Conservation (phyloP, 2,888 invertebrate genomes). For the Orchesella flavescens region DNA sequence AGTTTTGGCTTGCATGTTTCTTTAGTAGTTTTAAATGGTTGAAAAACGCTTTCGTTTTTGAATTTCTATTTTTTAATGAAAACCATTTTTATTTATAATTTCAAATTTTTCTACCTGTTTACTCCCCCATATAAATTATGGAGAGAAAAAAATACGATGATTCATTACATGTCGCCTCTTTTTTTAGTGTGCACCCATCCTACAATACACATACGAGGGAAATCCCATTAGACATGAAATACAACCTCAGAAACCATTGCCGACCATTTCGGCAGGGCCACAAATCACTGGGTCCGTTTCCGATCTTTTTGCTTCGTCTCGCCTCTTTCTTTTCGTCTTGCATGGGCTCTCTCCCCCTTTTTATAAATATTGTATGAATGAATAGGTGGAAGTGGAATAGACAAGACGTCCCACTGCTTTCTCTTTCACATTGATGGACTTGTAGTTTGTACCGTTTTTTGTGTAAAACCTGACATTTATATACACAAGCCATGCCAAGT, state of each 20-base stretch:
- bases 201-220: not conserved
- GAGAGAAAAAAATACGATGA: slow-evolving; percentile 14
- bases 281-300: slow-evolving; percentile 47
- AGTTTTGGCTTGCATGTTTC: not conserved
- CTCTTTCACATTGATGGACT: not conserved
- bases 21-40: not conserved
- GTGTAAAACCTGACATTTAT: not conserved
- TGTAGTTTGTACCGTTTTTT: not conserved
- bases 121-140: not conserved
- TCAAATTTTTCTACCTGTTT: not conserved
- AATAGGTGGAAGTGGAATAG: not conserved
- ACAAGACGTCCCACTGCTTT: not conserved
- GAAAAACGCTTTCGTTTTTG: too few species aligned
- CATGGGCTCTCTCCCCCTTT: not conserved
- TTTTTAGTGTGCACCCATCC: not conserved
- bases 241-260: slow-evolving; percentile 21
- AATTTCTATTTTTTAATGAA: too few species aligned
- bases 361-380: not conserved
- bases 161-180: slow-evolving; percentile 38
- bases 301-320: slow-evolving; percentile 15
- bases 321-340: not conserved
- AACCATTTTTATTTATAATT: too few species aligned
- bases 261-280: slow-evolving; percentile 37
- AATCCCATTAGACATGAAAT: slow-evolving; percentile 40
- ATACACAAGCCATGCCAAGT: not conserved